Evolutionary conservation across 2,797 vertebrate species (phyloP).

Genomic region (Apogon hyalosoma): DNA sequence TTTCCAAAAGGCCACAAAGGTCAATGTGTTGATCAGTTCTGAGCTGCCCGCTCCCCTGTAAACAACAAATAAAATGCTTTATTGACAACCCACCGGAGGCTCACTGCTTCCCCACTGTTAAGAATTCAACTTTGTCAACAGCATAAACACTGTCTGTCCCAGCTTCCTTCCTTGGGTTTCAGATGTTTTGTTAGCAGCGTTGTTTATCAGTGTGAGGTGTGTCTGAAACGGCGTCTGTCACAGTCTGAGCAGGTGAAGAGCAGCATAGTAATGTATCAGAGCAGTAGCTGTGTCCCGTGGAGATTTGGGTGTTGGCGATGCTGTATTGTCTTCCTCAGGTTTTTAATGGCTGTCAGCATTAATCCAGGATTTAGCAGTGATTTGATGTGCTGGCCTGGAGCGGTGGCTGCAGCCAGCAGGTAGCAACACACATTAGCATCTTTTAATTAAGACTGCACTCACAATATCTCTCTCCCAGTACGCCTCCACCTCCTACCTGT

Average conservation of each 20-base stretch:
- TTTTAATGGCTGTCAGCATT: conserved; percentile 22
- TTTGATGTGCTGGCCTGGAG: conserved; percentile 24
- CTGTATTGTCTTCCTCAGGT: conserved; percentile 26
- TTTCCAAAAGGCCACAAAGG: conserved; percentile 15
- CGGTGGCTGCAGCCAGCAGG: conserved; percentile 54
- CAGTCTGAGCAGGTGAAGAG: not conserved
- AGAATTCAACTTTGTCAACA: conserved; percentile 15
- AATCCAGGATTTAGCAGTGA: conserved; percentile 42
- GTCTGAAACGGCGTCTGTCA: conserved; percentile 5
- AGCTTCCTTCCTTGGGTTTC: conserved; percentile 2
- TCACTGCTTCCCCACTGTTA: conserved; percentile 11
- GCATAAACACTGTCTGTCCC: conserved; percentile 13
- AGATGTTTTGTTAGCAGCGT: conserved; percentile 5
- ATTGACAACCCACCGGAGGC: conserved; percentile 6
- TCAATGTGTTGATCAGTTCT: conserved; percentile 5
- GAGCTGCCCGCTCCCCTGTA: conserved; percentile 8
- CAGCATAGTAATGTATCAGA: not conserved
- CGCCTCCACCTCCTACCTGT: conserved; percentile 40
- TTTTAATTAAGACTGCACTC: conserved; percentile 74
- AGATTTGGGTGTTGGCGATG: not conserved
- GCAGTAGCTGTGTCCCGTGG: conserved; percentile 6
- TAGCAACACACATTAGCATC: conserved; percentile 57
- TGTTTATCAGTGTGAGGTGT: conserved; percentile 4
- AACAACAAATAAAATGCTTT: conserved; percentile 29
- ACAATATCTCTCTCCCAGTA: conserved; percentile 20